Evolutionary conservation across 2,888 invertebrate species (phyloP).

Genomic region (Opisthograptis luteolata): DNA sequence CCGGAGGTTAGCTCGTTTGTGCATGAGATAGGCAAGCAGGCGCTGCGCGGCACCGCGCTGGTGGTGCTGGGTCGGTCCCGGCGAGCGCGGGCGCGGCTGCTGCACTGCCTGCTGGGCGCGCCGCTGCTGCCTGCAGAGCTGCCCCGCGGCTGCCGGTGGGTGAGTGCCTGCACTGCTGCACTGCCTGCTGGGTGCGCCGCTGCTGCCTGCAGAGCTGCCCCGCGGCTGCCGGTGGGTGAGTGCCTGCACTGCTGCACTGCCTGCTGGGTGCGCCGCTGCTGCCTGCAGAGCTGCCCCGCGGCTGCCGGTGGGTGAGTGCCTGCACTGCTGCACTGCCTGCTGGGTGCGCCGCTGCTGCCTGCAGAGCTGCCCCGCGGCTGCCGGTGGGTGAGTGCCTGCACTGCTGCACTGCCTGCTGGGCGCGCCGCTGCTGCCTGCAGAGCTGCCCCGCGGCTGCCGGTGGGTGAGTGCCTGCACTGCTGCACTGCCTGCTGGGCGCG

Average conservation of each 20-base stretch:
- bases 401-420: neutral
- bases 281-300: no score
- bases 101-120: conserved; percentile 89
- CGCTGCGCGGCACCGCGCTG: conserved; percentile 85
- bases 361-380: conserved; percentile 81
- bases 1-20: conserved; percentile 60
- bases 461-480: no score
- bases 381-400: conserved; percentile 84
- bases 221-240: no score
- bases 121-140: conserved; percentile 85
- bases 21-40: conserved; percentile 59
- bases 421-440: no score
- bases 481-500: no score
- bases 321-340: conserved; percentile 89
- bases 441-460: no score
- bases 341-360: conserved; percentile 88
- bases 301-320: no score
- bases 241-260: no score
- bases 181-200: no score
- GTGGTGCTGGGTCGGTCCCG: conserved; percentile 89
- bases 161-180: conserved; percentile 56
- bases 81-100: conserved; percentile 88
- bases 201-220: no score
- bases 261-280: no score
- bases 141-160: conserved; percentile 87